Evolutionary conservation across 2,113 vertebrate genomes (phyloP), one percentile per base, ranked within the genome.

Genomic region (Ceyx margarethae): DNA sequence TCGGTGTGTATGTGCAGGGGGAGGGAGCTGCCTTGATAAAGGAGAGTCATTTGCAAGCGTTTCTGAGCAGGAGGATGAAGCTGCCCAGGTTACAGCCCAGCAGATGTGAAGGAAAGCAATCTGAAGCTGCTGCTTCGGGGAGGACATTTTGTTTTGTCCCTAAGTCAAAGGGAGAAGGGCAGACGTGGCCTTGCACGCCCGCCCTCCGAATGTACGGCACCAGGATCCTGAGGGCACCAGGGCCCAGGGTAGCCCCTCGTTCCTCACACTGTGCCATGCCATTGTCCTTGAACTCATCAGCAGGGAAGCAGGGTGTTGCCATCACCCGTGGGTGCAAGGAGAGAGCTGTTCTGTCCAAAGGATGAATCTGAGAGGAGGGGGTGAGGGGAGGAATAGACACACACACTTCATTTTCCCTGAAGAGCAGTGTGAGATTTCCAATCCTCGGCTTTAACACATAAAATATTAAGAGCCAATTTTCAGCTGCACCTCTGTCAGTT

Each of bases 401-500:
- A 65, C 85, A 95, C 91, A 95, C 95, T 96, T 97, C 95, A 96
- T 98, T 97, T 97, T 97, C 98, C 97, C 97, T 97, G 85, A 97
- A 98, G 97, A 98, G 95, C 94, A 97, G 96, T 97, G 97, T 97
- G 97, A 98, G 97, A 97, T 97, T 98, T 97, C 97, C 96, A 97
- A 91, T 97, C 96, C 96, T 96, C 95, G 90, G 97, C 96, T 96
- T 95, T 96, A 97, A 96, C 97, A 97, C 98, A 99, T 99, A 97
- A 99, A 99, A 99, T 99, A 99, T 99, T 99, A 98, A 98, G 96
- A 98, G 97, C 97, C 98, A 98, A 99, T 99, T 99, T 99, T 98
- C 98, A 98, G 96, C 98, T 96, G 96, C 96, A 98, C 98, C 97
- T 98, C 98, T 98, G 98, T 98, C 98, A 98, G 97, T 98, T 98